Conservation (phyloP, 1,140 invertebrate genomes). For the Drosophila nasuta region DNA sequence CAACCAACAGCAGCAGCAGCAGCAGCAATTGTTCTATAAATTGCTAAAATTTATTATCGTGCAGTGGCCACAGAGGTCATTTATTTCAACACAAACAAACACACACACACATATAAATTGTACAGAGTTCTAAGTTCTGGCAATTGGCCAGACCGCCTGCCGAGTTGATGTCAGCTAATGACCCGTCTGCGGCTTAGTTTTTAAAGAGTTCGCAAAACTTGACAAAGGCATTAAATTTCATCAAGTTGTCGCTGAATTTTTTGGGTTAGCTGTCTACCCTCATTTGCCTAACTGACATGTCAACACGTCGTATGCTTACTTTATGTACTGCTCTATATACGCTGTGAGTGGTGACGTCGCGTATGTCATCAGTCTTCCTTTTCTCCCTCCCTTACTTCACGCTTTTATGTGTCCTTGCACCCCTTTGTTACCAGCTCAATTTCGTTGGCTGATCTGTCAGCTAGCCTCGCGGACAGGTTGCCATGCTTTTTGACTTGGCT, state of each 20-base stretch:
- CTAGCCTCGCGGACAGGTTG: conserved; percentile 52
- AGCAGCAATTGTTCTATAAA: conserved; percentile 65
- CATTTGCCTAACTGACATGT: conserved; percentile 79
- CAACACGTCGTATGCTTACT: conserved; percentile 53
- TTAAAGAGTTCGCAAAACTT: conserved; percentile 36
- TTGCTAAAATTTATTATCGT: conserved; percentile 61
- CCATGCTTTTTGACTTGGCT: conserved; percentile 61
- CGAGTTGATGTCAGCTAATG: conserved; percentile 51
- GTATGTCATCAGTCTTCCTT: conserved; percentile 58
- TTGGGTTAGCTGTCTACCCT: conserved; percentile 66
- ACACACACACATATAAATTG: neutral
- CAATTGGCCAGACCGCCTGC: conserved; percentile 27
- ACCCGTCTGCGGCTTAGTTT: conserved; percentile 54
- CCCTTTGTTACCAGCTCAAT: conserved; percentile 44
- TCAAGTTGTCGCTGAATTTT: conserved; percentile 10
- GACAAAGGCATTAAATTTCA: conserved; percentile 33
- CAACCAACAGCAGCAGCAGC: conserved; percentile 23
- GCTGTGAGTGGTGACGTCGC: conserved; percentile 4
- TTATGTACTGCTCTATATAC: conserved; percentile 6
- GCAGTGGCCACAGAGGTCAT: conserved; percentile 40
- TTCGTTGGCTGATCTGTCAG: conserved; percentile 58
- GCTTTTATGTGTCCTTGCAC: neutral
- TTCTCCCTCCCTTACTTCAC: neutral
- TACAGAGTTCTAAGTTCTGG: neutral
- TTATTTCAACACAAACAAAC: conserved; percentile 35